A percentile compares a stretch with the other conserved stretches of the same genome.
phyloP scores from a whole-genome alignment of 2,797 vertebrate species.

The Thamnophis elegans region DNA sequence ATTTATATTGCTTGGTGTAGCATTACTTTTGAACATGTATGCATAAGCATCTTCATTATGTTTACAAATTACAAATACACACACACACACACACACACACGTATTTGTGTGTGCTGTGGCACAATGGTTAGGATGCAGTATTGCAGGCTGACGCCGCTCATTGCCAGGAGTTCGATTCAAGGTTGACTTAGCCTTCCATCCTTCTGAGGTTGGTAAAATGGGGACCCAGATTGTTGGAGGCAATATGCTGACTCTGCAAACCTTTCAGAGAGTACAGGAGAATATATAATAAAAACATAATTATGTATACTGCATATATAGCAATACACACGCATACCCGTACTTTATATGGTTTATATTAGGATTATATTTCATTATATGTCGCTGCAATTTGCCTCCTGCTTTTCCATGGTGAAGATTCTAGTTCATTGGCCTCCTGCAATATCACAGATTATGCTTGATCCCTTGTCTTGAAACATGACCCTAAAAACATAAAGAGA shows the following conservation, averaged over 20 bases:
- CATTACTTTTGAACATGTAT: slow-evolving; percentile 5
- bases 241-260: neutral
- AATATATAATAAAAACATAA: too few relatives aligned
- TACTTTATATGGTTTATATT: neutral
- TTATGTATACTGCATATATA: too few relatives aligned
- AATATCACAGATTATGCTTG: neutral
- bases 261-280: neutral
- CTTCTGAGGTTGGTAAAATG: neutral
- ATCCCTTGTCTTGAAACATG: neutral
- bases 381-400: neutral
- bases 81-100: neutral
- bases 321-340: neutral
- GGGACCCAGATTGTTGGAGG: neutral
- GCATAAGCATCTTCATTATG: slow-evolving; percentile 8
- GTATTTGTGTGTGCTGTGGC: too few relatives aligned
- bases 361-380: neutral
- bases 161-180: neutral
- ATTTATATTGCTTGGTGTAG: slow-evolving; percentile 4
- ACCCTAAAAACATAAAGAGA: neutral
- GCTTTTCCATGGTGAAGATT: neutral
- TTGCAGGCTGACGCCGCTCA: neutral
- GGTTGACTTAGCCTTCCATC: neutral
- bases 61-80: slow-evolving; percentile 22
- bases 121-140: neutral
- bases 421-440: neutral